Base-by-base conservation (phyloP, 2,888 invertebrate genomes). In the Coecobrya sp. region DNA sequence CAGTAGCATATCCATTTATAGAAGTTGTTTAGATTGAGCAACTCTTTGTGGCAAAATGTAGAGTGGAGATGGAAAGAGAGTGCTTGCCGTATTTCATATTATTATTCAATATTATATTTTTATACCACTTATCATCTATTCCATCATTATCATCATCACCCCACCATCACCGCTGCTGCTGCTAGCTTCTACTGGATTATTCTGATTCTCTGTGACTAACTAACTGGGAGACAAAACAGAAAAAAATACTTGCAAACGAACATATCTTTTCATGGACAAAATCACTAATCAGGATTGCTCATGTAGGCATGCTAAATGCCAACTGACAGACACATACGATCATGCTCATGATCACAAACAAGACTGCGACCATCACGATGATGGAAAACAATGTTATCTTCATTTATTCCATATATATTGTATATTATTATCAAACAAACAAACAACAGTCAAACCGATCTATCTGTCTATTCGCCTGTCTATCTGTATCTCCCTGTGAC, bases 231-330 rank as follows among this genome's bases (percentile, higher is more conserved):
- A 25, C 25, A 13, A 76, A 76, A 49, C 76, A 68, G 30, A 19
- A 7, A 55, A 49, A 16, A 76, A 13, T 13, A 49, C 49, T 30
- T 30, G 25, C n/a, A 2, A 49, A 22, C 13, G 36, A 10, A 49
- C 25, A 49, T 76, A 4, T 25, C 42, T 8, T 76, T 76, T 76
- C 76, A 76, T 76, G 76, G 76, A 49, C 76, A 76, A 76, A 76
- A 76, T 76, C 25, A 25, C 76, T 49, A 76, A 76, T 76, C 76
- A 49, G 76, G 25, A 45, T 49, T 76, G 22, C 30, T 76, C 76
- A 45, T 76, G 13, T 13, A 45, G 76, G 25, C 45, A 49, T 49
- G 76, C 76, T 76, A 76, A 76, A 45, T 76, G 76, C 22, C 49
- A 76, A 22, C 76, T 76, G 76, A 76, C 76, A 76, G 49, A 49